Percentiles rank a stretch among this genome's conserved stretches.
Evolutionary conservation across 2,888 invertebrate genomes (phyloP).

Genomic region (Tanytarsus gracilentus): DNA sequence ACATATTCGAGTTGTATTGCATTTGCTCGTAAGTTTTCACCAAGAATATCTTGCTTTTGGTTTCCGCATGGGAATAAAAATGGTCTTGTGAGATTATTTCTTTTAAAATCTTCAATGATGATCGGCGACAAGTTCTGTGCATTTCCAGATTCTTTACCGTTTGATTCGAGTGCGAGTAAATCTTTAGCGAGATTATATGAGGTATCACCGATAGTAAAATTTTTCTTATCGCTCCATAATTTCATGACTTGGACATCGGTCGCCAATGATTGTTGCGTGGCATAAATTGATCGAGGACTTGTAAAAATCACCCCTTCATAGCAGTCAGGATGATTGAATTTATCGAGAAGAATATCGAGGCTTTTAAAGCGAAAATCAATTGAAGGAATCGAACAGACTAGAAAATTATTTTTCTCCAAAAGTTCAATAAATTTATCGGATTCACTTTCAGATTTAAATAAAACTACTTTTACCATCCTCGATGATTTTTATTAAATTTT

Average conservation of each 20-base stretch:
- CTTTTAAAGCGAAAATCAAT: conserved; percentile 47
- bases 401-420: conserved; percentile 43
- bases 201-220: conserved; percentile 49
- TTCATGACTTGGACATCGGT: conserved; percentile 37
- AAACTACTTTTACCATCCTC: background rate
- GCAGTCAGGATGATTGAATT: conserved; percentile 41
- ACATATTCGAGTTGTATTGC: conserved; percentile 44
- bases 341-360: conserved; percentile 41
- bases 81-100: conserved; percentile 40
- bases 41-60: conserved; percentile 47
- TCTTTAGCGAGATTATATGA: conserved; percentile 45
- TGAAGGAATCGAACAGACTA: conserved; percentile 46
- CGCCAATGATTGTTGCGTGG: conserved; percentile 41
- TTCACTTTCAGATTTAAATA: conserved; percentile 21
- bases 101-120: conserved; percentile 45
- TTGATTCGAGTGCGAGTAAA: conserved; percentile 44
- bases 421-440: conserved; percentile 6
- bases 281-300: conserved; percentile 49
- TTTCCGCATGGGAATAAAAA: conserved; percentile 51
- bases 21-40: conserved; percentile 41
- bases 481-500: too few species aligned
- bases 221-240: conserved; percentile 44
- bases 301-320: conserved; percentile 49
- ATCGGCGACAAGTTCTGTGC: conserved; percentile 46
- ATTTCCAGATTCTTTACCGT: conserved; percentile 49